A percentile compares a stretch with the other conserved stretches of the same genome.
Evolutionary conservation across 2,113 vertebrate species (phyloP).

Genomic region (Sebastes fasciatus): DNA sequence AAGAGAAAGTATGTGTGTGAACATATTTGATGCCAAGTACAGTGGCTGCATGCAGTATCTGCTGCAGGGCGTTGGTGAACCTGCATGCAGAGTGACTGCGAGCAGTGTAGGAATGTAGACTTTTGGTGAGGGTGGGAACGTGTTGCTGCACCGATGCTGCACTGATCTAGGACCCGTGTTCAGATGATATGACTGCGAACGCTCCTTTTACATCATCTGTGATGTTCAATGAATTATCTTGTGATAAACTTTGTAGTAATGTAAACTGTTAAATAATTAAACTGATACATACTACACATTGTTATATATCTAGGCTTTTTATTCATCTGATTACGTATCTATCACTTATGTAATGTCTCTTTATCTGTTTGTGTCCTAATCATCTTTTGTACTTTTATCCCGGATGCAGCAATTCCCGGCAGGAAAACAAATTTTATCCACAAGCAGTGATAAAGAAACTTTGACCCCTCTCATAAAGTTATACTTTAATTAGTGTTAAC

Average conservation of each 20-base stretch:
- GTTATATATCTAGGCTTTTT: background rate
- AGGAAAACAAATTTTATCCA: background rate
- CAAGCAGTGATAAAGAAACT: conserved; percentile 1
- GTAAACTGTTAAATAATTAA: background rate
- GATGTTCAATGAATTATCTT: background rate
- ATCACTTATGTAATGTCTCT: background rate
- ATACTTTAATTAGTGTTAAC: background rate
- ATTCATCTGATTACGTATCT: background rate
- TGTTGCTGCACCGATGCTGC: background rate
- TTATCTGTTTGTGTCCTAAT: background rate
- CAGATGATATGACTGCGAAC: background rate
- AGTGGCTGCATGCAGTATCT: conserved; percentile 4
- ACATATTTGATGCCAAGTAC: conserved; percentile 25
- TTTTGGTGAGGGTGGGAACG: background rate
- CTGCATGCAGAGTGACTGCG: background rate
- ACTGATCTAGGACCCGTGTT: background rate
- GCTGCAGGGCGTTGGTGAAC: conserved; percentile 33
- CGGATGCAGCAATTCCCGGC: background rate
- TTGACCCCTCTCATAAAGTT: background rate
- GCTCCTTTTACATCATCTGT: background rate
- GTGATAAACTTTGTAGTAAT: background rate
- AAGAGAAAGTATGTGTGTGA: conserved; percentile 53
- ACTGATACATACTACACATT: background rate
- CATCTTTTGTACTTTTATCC: background rate
- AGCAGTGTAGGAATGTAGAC: background rate